Evolutionary conservation across 2,113 vertebrate genomes (phyloP).

Genomic region (cattle (Bos taurus)): ARS-UCD2.0 NC_037329.1:114597501-114598000

Average conservation of each 20-base stretch:
- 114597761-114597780: background rate
- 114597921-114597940: background rate
- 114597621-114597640: accelerated
- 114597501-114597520: background rate
- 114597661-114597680: background rate
- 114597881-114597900: background rate
- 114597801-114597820: background rate
- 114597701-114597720: background rate
- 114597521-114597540: background rate
- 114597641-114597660: accelerated
- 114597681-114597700: background rate
- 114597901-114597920: background rate
- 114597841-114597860: background rate
- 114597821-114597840: background rate
- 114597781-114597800: background rate
- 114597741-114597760: background rate
- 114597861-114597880: background rate
- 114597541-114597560: background rate
- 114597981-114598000: too few relatives aligned
- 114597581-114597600: background rate
- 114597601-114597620: background rate
- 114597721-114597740: background rate
- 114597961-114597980: background rate
- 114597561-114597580: accelerated
- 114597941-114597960: background rate